These are phyloP conservation scores for Achatina immaculata DNA, from an alignment of 1,140 invertebrate species.

Conservation along the genomic window DNA sequence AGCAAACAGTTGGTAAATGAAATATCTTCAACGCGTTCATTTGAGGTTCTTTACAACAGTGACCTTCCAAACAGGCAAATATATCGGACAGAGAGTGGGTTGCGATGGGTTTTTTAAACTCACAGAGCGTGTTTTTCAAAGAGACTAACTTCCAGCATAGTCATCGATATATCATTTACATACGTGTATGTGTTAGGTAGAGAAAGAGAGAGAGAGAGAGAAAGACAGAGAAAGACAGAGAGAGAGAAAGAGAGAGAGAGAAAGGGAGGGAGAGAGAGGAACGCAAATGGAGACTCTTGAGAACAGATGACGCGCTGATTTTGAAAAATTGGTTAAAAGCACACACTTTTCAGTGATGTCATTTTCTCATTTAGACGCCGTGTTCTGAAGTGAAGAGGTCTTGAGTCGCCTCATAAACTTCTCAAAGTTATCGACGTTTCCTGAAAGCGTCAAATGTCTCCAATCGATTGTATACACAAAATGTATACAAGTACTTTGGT, in stretches of 20 bases:
- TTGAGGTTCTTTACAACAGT: no score
- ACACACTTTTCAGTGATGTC: neutral
- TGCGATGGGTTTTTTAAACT: no score
- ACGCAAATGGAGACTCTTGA: neutral
- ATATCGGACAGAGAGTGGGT: no score
- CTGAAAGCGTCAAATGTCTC: neutral
- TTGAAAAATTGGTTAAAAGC: neutral
- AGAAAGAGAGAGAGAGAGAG: slow-evolving; percentile 22
- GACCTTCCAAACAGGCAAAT: no score
- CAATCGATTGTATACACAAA: neutral
- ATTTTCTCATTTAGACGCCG: neutral
- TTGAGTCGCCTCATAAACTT: neutral
- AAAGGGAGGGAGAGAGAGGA: neutral
- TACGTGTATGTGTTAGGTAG: neutral
- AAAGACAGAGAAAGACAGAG: slow-evolving; percentile 25
- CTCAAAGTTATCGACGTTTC: neutral
- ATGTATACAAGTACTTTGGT: neutral
- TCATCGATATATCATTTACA: no score
- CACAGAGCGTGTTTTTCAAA: no score
- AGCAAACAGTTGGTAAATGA: no score
- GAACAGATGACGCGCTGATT: neutral
- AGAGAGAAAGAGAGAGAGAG: slow-evolving; percentile 26
- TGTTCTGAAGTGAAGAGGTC: neutral
- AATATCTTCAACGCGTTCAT: no score
- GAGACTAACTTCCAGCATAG: no score